Evolutionary conservation across 2,888 invertebrate species (phyloP).

Genomic region (Nomada flava): DNA sequence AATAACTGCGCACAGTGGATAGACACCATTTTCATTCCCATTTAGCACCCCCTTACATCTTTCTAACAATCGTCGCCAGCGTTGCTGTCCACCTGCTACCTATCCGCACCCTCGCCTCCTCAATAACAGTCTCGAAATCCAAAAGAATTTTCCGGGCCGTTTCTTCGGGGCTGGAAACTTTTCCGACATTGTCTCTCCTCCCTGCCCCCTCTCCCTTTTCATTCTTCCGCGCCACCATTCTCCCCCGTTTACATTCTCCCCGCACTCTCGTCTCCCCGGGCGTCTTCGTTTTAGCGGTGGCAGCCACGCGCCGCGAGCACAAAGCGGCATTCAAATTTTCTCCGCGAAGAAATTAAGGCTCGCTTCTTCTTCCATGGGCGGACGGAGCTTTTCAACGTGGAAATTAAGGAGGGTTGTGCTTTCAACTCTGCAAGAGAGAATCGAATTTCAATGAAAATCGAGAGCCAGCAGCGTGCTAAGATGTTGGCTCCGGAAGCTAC

Average conservation of each 20-base stretch:
- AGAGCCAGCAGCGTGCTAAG: not conserved
- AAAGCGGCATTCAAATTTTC: constrained; percentile 52
- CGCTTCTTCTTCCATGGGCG: not conserved
- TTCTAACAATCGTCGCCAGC: not conserved
- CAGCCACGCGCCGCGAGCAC: constrained; percentile 29
- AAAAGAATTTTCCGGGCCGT: constrained; percentile 48
- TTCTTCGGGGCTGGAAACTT: constrained; percentile 42
- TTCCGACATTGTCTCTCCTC: constrained; percentile 11
- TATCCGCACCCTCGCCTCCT: not conserved
- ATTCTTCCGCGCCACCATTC: not conserved
- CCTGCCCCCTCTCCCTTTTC: not conserved
- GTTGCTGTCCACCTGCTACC: not conserved
- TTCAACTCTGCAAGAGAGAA: constrained; percentile 8
- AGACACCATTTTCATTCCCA: constrained; percentile 23
- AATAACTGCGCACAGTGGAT: not conserved
- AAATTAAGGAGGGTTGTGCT: constrained; percentile 34
- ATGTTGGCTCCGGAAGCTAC: not conserved
- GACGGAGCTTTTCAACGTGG: constrained; percentile 34
- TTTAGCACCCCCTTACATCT: constrained; percentile 19
- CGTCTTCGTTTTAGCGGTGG: not conserved
- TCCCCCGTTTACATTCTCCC: not conserved
- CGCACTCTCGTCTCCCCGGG: not conserved
- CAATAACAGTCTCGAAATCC: constrained; percentile 41
- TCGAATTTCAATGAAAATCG: constrained; percentile 36
- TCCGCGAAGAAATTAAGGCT: constrained; percentile 41